Base-by-base conservation (phyloP, 2,113 vertebrate genomes). In the Dicaeum eximium region DNA sequence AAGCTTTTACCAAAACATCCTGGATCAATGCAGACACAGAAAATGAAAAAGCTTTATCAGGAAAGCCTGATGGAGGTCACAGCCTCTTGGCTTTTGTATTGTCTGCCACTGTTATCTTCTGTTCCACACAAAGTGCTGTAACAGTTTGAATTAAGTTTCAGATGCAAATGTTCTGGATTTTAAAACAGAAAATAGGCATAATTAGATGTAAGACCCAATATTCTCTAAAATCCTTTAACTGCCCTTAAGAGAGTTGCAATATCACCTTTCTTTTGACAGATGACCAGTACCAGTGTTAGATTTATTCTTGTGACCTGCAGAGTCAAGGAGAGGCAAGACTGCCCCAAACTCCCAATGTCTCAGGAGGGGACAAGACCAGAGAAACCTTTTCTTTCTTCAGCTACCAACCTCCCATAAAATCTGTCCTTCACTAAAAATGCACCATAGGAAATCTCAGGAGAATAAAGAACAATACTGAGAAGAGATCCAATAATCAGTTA, bases 1-100 rank as follows among this genome's bases (percentile, higher is more conserved):
- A 62, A 81, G 61, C 20, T 93, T 82, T 92, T 61, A 88, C 54
- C 93, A 95, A 95, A 96, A 96, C 90, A 95, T 95, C 92, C 95
- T 90, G 90, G 47, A 95, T 70, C 83, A 85, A 53, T 69, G 72
- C 35, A 66, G 56, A 66, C 65, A 56, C 50, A 75, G 61, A 93
- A 91, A 78, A 83, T 48, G 31, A 57, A 86, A 88, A 86, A 27
- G 25, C 66, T 65, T 64, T 79, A 17, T 45, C 71, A 80, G 61
- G 58, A 83, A 96, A 79, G 70, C 35, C 70, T 87, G 62, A 61
- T 28, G 42, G 79, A 81, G 66, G 77, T 91, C 88, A 50, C 2
- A 10, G 42, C 31, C 64, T 80, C 30, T 45, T 45, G 66, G 67
- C 53, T 64, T 75, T 67, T 86, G 35, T 3, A 2, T 47, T 80